These are phyloP conservation scores for Cuniculus paca DNA, from an alignment of 2,797 vertebrate genomes.

Conservation along the genomic window DNA sequence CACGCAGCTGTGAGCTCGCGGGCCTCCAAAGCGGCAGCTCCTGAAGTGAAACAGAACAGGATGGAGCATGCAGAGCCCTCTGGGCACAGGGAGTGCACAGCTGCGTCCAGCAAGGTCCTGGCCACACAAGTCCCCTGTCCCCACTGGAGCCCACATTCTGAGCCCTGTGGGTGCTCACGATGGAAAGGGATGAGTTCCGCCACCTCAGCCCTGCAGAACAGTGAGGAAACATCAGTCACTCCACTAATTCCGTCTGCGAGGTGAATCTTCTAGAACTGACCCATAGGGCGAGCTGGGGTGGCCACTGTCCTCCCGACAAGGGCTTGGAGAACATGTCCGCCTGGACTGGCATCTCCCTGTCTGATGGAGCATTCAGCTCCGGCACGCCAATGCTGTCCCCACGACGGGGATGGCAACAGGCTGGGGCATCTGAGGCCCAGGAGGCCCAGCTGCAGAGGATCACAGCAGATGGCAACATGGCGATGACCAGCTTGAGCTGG, in stretches of 20 bases:
- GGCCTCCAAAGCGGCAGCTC: not conserved
- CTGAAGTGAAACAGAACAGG: not conserved
- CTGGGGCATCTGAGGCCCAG: not conserved
- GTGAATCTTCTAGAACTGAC: not conserved
- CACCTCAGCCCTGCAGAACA: not conserved
- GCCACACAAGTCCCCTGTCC: not conserved
- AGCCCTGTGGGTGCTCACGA: not conserved
- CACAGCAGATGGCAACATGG: not conserved
- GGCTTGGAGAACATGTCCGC: not conserved
- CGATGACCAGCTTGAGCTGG: not conserved
- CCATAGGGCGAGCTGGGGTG: accelerated
- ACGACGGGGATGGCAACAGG: not conserved
- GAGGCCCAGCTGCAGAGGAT: not conserved
- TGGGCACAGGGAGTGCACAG: not conserved
- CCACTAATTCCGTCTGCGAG: not conserved
- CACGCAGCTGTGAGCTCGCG: not conserved
- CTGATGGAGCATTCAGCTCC: not conserved
- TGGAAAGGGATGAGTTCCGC: not conserved
- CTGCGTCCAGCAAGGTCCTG: not conserved
- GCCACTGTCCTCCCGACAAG: not conserved
- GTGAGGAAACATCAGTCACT: not conserved
- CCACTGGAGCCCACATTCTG: not conserved
- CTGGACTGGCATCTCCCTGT: not conserved
- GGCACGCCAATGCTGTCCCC: not conserved
- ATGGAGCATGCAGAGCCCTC: not conserved